These are phyloP conservation scores for Falco columbarius DNA, from an alignment of 2,797 vertebrate genomes.

Conservation along the genomic window DNA sequence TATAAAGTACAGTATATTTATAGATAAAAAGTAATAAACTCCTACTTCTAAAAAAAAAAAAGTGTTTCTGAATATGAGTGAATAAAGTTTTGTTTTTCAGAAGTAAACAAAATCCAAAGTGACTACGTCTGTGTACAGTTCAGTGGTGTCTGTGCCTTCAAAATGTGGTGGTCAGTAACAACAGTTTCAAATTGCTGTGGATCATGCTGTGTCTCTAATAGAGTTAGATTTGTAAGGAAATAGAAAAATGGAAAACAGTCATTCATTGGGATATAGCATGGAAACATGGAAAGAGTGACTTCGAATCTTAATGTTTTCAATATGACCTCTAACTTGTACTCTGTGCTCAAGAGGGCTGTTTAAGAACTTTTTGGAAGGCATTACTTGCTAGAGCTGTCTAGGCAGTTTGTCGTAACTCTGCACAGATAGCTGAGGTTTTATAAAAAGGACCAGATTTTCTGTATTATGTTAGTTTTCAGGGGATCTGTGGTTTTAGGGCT, in stretches of 20 bases:
- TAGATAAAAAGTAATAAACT: neutral
- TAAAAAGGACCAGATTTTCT: neutral
- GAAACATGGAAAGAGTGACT: conserved; percentile 22
- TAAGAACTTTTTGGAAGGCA: neutral
- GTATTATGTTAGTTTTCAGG: neutral
- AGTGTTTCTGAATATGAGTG: neutral
- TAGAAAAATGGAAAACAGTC: conserved; percentile 17
- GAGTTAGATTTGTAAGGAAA: conserved; percentile 37
- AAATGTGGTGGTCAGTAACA: neutral
- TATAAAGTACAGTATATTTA: neutral
- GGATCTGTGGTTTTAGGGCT: neutral
- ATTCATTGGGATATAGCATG: neutral
- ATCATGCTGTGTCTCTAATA: conserved; percentile 27
- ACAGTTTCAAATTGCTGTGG: conserved; percentile 11
- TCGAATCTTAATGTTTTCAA: conserved; percentile 25
- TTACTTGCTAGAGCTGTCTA: neutral
- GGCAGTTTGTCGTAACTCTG: neutral
- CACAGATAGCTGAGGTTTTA: neutral
- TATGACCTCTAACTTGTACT: neutral
- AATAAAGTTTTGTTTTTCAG: neutral
- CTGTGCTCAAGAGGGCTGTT: neutral
- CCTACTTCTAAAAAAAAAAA: neutral
- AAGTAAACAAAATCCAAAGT: neutral
- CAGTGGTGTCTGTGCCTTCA: neutral
- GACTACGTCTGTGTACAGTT: neutral